phyloP scores from a whole-genome alignment of 53 echinoderm and acorn worm species.

The Hippasteria phrygiana region DNA sequence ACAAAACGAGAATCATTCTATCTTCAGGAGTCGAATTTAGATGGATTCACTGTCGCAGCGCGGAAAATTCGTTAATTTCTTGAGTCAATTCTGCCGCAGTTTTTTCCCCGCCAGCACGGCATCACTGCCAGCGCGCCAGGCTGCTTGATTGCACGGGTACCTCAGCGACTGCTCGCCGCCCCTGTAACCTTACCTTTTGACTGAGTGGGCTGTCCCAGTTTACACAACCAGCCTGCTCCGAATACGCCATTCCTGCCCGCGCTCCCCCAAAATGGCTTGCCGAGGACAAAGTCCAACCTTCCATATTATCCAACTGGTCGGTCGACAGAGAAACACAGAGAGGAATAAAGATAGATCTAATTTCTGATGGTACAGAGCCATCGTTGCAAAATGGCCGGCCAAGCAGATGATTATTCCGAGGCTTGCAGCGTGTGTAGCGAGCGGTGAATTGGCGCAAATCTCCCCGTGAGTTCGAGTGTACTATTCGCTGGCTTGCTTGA shows the following conservation, averaged over 20 bases:
- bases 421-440: not conserved
- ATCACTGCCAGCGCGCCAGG: not conserved
- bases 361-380: conserved; percentile 44
- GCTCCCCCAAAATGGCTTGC: conserved; percentile 36
- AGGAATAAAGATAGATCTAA: conserved; percentile 46
- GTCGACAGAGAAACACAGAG: not conserved
- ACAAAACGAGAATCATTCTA: not conserved
- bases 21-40: not conserved
- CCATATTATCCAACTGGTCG: conserved; percentile 15
- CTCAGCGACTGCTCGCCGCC: not conserved
- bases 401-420: conserved; percentile 34
- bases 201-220: conserved; percentile 53
- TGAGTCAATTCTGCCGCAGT: not conserved
- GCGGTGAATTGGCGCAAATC: conserved; percentile 1
- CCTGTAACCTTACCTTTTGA: conserved; percentile 16
- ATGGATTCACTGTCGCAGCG: not conserved
- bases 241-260: conserved; percentile 21
- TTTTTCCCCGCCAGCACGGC: not conserved
- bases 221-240: conserved; percentile 13
- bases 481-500: not conserved
- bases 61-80: conserved; percentile 46
- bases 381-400: conserved; percentile 56
- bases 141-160: not conserved
- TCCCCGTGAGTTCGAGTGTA: conserved; percentile 23
- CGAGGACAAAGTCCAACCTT: conserved; percentile 57